A percentile compares a stretch with the other conserved stretches of the same genome.
Evolutionary conservation across 1,140 invertebrate species (phyloP).

Genomic region (Sarcophaga peregrina): DNA sequence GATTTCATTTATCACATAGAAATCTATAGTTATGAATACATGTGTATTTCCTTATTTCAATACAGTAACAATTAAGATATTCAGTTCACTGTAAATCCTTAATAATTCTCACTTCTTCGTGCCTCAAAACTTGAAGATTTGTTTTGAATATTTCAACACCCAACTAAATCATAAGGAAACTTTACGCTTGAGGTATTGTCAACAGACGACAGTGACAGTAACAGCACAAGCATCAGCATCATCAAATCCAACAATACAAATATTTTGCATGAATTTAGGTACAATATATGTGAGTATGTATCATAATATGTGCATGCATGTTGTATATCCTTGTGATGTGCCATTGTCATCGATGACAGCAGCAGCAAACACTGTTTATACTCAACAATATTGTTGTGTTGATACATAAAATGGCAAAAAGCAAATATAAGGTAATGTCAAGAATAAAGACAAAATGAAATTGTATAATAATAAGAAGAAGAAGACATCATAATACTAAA

Average conservation of each 20-base stretch:
- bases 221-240: not conserved
- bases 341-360: not conserved
- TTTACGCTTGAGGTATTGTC: conserved; percentile 24
- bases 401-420: not conserved
- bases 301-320: not conserved
- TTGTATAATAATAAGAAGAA: not conserved
- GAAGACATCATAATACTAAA: not conserved
- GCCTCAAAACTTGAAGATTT: conserved; percentile 36
- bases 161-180: conserved; percentile 38
- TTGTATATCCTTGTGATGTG: not conserved
- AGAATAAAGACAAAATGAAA: not conserved
- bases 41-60: not conserved
- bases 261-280: not conserved
- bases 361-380: not conserved
- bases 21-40: no score
- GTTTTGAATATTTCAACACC: conserved; percentile 39
- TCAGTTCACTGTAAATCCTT: not conserved
- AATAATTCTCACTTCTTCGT: not conserved
- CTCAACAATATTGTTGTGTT: not conserved
- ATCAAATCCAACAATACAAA: not conserved
- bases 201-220: not conserved
- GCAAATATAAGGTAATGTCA: not conserved
- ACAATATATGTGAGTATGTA: no score
- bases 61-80: no score
- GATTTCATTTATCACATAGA: no score